These are phyloP conservation scores for Crotophaga sulcirostris DNA, from an alignment of 2,113 vertebrate species.

Conservation along the genomic window DNA sequence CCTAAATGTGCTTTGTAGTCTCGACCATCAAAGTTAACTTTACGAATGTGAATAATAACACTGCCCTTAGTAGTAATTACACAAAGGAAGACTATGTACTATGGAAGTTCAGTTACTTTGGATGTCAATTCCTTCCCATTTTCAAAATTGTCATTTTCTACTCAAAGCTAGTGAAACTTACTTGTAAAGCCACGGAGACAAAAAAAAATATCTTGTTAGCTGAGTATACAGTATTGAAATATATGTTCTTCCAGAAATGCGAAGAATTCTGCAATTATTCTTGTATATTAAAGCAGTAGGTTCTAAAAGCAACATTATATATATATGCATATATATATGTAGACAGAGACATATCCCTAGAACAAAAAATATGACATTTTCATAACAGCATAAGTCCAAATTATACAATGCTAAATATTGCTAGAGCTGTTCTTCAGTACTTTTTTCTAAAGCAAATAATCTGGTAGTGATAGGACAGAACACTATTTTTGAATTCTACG, in stretches of 20 bases:
- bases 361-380: neutral
- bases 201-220: neutral
- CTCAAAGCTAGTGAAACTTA: neutral
- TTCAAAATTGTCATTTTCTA: neutral
- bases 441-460: neutral
- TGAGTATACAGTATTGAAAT: neutral
- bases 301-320: constrained; percentile 54
- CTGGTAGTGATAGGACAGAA: neutral
- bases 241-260: neutral
- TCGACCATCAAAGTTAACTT: neutral
- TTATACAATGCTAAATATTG: constrained; percentile 3
- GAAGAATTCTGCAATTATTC: neutral
- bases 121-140: neutral
- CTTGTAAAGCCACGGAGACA: neutral
- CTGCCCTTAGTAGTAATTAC: neutral
- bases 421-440: neutral
- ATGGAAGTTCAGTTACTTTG: neutral
- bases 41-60: neutral
- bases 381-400: neutral
- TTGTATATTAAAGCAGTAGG: neutral
- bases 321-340: no score
- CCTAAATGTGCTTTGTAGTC: neutral
- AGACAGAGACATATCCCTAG: neutral
- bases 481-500: neutral
- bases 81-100: neutral